phyloP scores from a whole-genome alignment of 2,888 invertebrate species.

The Drosophila affinis region DNA sequence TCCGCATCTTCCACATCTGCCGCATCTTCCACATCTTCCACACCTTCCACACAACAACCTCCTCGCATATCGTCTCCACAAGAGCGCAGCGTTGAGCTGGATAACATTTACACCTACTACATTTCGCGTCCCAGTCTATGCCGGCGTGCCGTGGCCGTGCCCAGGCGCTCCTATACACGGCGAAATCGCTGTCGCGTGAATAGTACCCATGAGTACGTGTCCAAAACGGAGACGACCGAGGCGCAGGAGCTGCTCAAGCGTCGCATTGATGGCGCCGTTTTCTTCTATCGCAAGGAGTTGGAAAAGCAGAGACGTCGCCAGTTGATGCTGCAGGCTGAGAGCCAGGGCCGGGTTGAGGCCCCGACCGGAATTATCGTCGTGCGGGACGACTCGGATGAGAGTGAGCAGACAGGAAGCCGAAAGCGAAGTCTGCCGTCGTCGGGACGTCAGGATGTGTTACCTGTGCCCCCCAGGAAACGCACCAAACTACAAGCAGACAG shows the following conservation, averaged over 20 bases:
- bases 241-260: constrained; percentile 61
- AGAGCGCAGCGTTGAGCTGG: constrained; percentile 37
- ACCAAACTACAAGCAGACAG: constrained; percentile 5
- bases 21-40: no score
- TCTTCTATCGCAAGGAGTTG: constrained; percentile 70
- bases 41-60: no score
- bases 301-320: constrained; percentile 55
- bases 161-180: constrained; percentile 63
- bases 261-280: constrained; percentile 71
- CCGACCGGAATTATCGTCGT: constrained; percentile 43
- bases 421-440: constrained; percentile 1
- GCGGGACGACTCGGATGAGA: constrained; percentile 61
- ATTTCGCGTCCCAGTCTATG: constrained; percentile 49
- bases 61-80: background rate
- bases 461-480: constrained; percentile 13
- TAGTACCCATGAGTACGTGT: constrained; percentile 45
- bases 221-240: constrained; percentile 61
- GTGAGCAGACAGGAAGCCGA: background rate
- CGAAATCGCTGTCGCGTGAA: constrained; percentile 69
- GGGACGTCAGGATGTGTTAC: background rate
- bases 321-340: background rate
- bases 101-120: constrained; percentile 48
- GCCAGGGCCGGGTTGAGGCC: background rate
- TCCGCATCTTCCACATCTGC: background rate
- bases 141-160: constrained; percentile 74